Evolutionary conservation across 37 sponge, comb jelly and placozoan genomes (phyloP), one percentile per base, ranked within the genome.

Genomic region (Tethya wilhelma): DNA sequence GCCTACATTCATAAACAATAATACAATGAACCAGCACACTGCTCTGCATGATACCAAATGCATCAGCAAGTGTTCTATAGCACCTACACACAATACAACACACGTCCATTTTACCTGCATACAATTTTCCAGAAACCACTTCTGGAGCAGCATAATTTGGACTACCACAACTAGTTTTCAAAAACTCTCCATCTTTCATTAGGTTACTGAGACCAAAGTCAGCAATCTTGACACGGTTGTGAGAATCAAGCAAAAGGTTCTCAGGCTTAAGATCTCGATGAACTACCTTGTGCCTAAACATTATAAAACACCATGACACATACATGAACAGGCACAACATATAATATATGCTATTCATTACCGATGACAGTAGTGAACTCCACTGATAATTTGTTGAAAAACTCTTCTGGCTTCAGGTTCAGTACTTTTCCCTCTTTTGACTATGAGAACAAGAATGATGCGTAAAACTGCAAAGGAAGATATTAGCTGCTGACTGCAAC

Each of bases 61-160:
- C 26, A 60, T 60, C 26, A n/a, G 6, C 62, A 60, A 62, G 8
- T 62, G 32, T 34, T 56, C 25, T 74, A 56, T 1, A 14, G 38
- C 3, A 56, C 2, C 55, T 74, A 9, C 2, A 2, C 56, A 56
- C 37, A 74, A 34, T 14, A 28, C 65, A 23, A 39, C 69, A 6
- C 12, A 14, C 62, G 26, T 60, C 17, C 62, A 60, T 60, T 17
- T 40, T 30, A 86, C 86, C 90, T 67, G 92, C 92, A 72, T 91
- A 91, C 65, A 93, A 79, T 56, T 92, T 94, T 28, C 95, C 92
- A 0, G 98, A 97, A 42, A 97, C 97, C 25, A 97, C 98, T 76
- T 97, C 98, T 22, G 98, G 98, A 30, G 98, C 98, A 64, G 98
- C 98, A 81, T 97, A 97, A 73, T 97, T 97, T 1, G 95, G 98